Conservation (phyloP, 2,113 vertebrate genomes). For the Cygnus atratus region DNA sequence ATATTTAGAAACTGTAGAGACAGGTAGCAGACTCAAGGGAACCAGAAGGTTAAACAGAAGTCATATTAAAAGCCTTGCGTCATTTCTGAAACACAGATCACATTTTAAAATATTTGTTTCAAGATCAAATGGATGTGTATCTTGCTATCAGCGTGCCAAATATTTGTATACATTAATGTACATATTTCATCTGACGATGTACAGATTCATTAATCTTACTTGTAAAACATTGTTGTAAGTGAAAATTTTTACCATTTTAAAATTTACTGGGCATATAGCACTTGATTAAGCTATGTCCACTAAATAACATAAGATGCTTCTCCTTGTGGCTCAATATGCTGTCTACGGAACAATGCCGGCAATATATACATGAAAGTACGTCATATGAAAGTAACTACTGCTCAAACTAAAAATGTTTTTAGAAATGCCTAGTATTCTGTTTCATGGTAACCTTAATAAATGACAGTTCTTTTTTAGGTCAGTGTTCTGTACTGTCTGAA, state of each 20-base stretch:
- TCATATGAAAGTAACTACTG: background rate
- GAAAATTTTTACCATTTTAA: background rate
- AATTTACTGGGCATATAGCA: background rate
- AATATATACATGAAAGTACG: background rate
- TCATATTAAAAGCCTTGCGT: background rate
- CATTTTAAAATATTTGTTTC: background rate
- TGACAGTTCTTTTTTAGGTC: conserved; percentile 78
- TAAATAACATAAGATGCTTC: background rate
- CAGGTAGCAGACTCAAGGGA: background rate
- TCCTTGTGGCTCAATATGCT: background rate
- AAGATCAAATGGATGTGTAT: background rate
- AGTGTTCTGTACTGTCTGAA: conserved; percentile 94
- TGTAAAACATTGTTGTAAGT: background rate
- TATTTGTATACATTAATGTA: background rate
- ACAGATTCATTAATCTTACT: background rate
- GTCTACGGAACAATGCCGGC: background rate
- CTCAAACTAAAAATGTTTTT: background rate
- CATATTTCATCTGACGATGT: background rate
- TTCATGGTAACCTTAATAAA: conserved; percentile 44
- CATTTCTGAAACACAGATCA: background rate
- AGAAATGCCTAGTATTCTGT: background rate
- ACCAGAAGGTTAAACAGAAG: background rate
- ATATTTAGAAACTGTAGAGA: background rate
- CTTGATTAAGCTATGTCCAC: background rate
- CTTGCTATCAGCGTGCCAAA: background rate